Evolutionary conservation across 2,888 invertebrate species (phyloP).

Genomic region (Thera britannica): DNA sequence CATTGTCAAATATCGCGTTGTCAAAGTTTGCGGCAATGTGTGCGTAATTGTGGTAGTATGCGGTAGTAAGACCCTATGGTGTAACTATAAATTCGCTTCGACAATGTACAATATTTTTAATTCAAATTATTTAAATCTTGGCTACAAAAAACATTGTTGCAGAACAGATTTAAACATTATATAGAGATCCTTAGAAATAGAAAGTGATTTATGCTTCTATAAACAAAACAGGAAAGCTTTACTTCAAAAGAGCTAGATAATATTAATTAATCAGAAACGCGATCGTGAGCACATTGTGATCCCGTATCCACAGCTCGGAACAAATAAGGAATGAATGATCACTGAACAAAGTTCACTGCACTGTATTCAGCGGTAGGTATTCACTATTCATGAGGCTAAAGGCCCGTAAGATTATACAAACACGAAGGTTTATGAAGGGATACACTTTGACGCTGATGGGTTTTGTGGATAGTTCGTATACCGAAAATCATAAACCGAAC

Average conservation of each 20-base stretch:
- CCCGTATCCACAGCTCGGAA: conserved; percentile 53
- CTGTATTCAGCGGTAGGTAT: conserved; percentile 32
- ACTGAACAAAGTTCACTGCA: conserved; percentile 64
- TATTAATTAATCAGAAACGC: conserved; percentile 7
- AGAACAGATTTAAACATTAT: too few species aligned
- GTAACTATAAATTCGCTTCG: too few species aligned
- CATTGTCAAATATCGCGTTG: too few species aligned
- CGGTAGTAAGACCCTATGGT: too few species aligned
- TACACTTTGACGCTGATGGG: conserved; percentile 6
- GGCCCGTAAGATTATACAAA: conserved; percentile 12
- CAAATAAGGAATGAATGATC: conserved; percentile 66
- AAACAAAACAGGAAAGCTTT: not conserved
- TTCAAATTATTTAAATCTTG: too few species aligned
- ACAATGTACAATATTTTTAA: too few species aligned
- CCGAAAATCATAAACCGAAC: not conserved
- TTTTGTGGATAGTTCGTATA: not conserved
- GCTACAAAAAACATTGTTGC: too few species aligned
- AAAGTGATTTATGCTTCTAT: not conserved
- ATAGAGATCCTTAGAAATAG: too few species aligned
- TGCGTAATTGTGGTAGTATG: not conserved
- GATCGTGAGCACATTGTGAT: conserved; percentile 39
- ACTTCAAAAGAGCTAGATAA: not conserved
- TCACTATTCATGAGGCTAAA: conserved; percentile 20
- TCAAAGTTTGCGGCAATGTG: too few species aligned
- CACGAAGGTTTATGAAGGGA: conserved; percentile 7